Evolutionary conservation across 2,888 invertebrate species (phyloP), one percentile per base, ranked within the genome.

Genomic region (Heteropelma amictum): DNA sequence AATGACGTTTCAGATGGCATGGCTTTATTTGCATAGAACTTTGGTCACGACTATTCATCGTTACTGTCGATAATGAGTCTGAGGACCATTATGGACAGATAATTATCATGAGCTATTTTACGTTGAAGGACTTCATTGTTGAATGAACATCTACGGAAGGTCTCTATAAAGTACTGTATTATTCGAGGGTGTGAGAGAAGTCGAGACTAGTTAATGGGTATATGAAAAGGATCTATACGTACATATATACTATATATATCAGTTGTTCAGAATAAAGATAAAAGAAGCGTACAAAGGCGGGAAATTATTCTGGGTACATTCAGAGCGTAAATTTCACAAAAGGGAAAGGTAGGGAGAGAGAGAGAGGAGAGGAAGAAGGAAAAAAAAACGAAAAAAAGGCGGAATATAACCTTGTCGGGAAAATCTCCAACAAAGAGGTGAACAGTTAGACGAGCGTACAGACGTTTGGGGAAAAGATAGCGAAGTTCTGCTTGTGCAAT

Each of bases 81-180:
- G n/a, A n/a, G n/a, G n/a, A n/a, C n/a, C n/a, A n/a, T n/a, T n/a
- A n/a, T n/a, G n/a, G n/a, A n/a, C n/a, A n/a, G n/a, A n/a, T n/a
- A n/a, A n/a, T n/a, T n/a, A n/a, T n/a, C n/a, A n/a, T 12, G 70
- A 51, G 71, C 17, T n/a, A 49, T 56, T 67, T 72, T 65, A 35
- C 47, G 63, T 72, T 54, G 58, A 61, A 63, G 65, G 75, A 71
- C 77, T 64, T 74, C 72, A 45, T 81, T 81, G 80, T 77, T 79
- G 72, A 72, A 80, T 72, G 68, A 79, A 74, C 79, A 77, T 80
- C 80, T 80, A 80, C 79, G 74, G 33, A 12, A 1, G 23, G 69
- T 75, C 69, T 47, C 56, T 17, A 49, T 64, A 68, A 10, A 8
- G 42, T 45, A 60, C 42, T 81, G 77, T 79, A 80, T 84, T 79